A percentile compares a stretch with the other conserved stretches of the same genome.
Evolutionary conservation across 2,888 invertebrate genomes (phyloP).

Genomic region (Cantharis flavilabris): DNA sequence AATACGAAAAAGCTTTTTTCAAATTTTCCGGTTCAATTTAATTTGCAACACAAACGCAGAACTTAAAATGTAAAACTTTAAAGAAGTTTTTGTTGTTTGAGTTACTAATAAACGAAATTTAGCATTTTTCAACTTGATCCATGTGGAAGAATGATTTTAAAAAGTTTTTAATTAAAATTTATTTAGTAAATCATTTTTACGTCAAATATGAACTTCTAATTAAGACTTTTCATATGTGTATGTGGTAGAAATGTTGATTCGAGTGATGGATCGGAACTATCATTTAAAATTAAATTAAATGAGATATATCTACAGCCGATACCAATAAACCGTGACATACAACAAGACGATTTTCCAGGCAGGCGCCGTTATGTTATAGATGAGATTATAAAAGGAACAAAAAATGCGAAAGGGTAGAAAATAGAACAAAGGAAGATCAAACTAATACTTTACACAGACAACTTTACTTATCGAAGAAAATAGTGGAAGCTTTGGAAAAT

Average conservation of each 20-base stretch:
- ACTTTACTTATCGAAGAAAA: constrained; percentile 2
- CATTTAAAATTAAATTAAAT: neutral
- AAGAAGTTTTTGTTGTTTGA: neutral
- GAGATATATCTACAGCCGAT: neutral
- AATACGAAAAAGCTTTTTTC: neutral
- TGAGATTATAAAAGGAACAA: constrained; percentile 1
- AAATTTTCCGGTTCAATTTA: neutral
- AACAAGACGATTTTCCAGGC: neutral
- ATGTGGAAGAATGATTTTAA: neutral
- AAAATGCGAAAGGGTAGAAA: neutral
- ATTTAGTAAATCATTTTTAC: neutral
- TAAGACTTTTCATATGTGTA: neutral
- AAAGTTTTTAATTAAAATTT: neutral
- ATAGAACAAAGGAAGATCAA: neutral
- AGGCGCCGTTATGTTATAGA: neutral
- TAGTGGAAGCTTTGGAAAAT: neutral
- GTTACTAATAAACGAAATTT: neutral
- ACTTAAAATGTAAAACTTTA: neutral
- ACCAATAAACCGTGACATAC: neutral
- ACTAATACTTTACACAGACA: neutral
- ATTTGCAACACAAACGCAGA: neutral
- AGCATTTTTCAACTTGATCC: neutral
- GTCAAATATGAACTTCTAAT: neutral
- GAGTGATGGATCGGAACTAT: neutral
- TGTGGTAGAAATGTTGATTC: neutral